These are phyloP conservation scores for Emydocephalus ijimae DNA, from an alignment of 2,113 vertebrate genomes.

Conservation along the genomic window DNA sequence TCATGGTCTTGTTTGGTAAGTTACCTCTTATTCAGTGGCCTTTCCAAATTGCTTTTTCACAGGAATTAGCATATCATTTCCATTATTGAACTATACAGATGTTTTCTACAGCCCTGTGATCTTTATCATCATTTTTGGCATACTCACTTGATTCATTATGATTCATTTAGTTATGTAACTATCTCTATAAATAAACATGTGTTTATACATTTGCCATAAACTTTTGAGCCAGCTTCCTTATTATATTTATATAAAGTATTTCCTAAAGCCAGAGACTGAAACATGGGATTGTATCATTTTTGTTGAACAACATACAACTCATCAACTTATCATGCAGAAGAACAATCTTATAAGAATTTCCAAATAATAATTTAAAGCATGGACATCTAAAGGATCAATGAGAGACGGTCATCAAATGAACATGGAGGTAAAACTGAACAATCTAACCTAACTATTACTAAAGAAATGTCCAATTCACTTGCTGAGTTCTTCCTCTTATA, in stretches of 20 bases:
- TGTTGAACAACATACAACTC: neutral
- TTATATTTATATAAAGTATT: constrained; percentile 39
- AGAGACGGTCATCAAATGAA: neutral
- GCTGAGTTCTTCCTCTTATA: neutral
- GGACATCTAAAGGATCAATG: neutral
- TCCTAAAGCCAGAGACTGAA: neutral
- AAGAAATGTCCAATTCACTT: neutral
- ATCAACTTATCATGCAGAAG: neutral
- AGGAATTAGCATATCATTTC: constrained; percentile 16
- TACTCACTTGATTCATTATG: constrained; percentile 29
- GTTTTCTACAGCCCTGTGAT: constrained; percentile 17
- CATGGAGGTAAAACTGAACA: neutral
- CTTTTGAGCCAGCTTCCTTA: constrained; percentile 19
- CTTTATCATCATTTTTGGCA: constrained; percentile 30
- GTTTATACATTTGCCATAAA: constrained; percentile 45
- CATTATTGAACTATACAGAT: constrained; percentile 34
- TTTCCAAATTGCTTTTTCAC: constrained; percentile 25
- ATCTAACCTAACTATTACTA: neutral
- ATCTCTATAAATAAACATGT: constrained; percentile 37
- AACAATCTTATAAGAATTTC: neutral
- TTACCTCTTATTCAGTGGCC: neutral
- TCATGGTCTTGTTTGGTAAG: neutral
- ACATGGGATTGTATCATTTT: neutral
- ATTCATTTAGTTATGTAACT: constrained; percentile 44
- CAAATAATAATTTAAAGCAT: neutral